A percentile compares a stretch with the other conserved stretches of the same genome.
Evolutionary conservation across 2,113 vertebrate species (phyloP).

Genomic region (Empidonax traillii): DNA sequence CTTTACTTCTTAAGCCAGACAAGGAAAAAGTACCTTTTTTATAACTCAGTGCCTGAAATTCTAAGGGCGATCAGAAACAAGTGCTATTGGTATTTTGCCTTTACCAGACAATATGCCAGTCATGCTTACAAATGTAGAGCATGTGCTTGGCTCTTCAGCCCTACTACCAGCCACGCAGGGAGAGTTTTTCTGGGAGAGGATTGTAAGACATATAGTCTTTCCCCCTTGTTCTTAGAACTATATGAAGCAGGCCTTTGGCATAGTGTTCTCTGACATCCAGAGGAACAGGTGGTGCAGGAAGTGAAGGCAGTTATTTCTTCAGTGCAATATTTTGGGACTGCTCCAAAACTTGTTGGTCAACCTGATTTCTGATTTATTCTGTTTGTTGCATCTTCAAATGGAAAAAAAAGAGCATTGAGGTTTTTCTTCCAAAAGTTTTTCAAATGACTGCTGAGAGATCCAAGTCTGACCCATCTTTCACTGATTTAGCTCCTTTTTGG

Average conservation of each 20-base stretch:
- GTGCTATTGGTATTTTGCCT: background rate
- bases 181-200: background rate
- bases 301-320: background rate
- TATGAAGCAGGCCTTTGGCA: background rate
- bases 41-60: background rate
- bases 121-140: background rate
- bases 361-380: background rate
- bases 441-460: background rate
- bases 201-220: fast-evolving
- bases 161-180: background rate
- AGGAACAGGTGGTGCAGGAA: background rate
- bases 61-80: background rate
- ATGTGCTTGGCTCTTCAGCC: background rate
- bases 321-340: background rate
- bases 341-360: background rate
- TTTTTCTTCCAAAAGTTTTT: background rate
- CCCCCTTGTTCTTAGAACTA: background rate
- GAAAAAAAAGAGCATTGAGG: background rate
- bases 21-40: background rate
- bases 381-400: background rate
- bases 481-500: background rate
- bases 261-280: background rate
- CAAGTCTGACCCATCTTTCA: background rate
- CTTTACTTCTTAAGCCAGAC: background rate
- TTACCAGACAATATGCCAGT: background rate